Conservation (phyloP, 2,797 vertebrate species). For the Cryptoblepharus egeriae region DNA sequence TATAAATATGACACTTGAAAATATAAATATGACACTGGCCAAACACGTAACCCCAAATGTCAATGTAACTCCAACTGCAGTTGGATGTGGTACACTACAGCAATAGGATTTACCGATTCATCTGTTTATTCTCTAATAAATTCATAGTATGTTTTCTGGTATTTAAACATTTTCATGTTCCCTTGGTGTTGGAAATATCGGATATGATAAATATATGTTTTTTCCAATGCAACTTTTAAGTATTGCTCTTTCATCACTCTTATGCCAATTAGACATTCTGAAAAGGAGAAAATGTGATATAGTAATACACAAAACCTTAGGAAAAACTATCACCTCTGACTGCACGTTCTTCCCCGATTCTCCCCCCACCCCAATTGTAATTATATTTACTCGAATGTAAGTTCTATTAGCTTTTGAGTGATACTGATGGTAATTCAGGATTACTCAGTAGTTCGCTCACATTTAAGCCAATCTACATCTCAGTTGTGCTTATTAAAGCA, state of each 20-base stretch:
- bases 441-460: neutral
- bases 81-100: neutral
- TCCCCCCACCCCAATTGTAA: neutral
- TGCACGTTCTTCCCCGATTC: neutral
- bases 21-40: too few species aligned
- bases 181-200: neutral
- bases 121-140: neutral
- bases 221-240: conserved; percentile 11
- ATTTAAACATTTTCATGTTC: neutral
- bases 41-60: neutral
- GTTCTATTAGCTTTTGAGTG: conserved; percentile 21
- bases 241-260: conserved; percentile 1
- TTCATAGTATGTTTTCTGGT: neutral
- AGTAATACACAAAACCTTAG: neutral
- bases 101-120: neutral
- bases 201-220: neutral
- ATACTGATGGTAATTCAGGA: conserved; percentile 21
- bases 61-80: neutral
- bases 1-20: too few species aligned
- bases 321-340: neutral
- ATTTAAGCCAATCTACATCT: neutral
- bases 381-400: conserved; percentile 24
- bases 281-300: conserved; percentile 12
- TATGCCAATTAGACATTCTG: neutral
- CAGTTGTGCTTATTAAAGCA: neutral